phyloP scores from a whole-genome alignment of 2,888 invertebrate genomes.

The Lissocephala sabroskyi region DNA sequence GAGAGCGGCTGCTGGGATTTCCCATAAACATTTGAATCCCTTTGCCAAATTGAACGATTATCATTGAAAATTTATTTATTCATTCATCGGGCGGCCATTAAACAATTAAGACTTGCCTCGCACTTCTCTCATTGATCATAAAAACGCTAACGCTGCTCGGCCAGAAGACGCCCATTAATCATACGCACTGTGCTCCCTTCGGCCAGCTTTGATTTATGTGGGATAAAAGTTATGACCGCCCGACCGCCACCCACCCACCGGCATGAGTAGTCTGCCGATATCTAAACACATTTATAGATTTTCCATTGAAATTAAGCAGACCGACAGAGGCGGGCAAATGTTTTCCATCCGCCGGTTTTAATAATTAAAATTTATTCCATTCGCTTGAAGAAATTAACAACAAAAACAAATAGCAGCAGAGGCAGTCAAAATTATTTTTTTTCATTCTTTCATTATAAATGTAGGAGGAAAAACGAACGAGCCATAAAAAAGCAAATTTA shows the following conservation, averaged over 20 bases:
- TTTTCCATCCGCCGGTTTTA: conserved; percentile 30
- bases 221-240: not conserved
- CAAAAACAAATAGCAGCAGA: conserved; percentile 3
- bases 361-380: conserved; percentile 60
- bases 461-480: not conserved
- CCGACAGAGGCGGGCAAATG: conserved; percentile 16
- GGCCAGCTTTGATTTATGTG: not conserved
- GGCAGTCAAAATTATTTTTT: not conserved
- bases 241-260: too few relatives aligned
- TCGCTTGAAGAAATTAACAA: conserved; percentile 49
- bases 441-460: not conserved
- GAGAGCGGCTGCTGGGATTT: too few relatives aligned
- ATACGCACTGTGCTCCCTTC: conserved; percentile 28
- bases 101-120: conserved; percentile 47
- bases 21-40: too few relatives aligned
- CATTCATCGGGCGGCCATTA: conserved; percentile 20
- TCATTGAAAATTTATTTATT: conserved; percentile 6
- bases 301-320: not conserved
- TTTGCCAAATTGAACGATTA: conserved; percentile 9
- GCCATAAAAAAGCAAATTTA: conserved; percentile 5
- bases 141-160: conserved; percentile 49
- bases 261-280: too few relatives aligned
- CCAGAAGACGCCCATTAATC: too few relatives aligned
- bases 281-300: too few relatives aligned
- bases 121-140: conserved; percentile 50